Evolutionary conservation across 2,113 vertebrate species (phyloP), one percentile per base, ranked within the genome.

Genomic region (Brienomyrus longianalis): DNA sequence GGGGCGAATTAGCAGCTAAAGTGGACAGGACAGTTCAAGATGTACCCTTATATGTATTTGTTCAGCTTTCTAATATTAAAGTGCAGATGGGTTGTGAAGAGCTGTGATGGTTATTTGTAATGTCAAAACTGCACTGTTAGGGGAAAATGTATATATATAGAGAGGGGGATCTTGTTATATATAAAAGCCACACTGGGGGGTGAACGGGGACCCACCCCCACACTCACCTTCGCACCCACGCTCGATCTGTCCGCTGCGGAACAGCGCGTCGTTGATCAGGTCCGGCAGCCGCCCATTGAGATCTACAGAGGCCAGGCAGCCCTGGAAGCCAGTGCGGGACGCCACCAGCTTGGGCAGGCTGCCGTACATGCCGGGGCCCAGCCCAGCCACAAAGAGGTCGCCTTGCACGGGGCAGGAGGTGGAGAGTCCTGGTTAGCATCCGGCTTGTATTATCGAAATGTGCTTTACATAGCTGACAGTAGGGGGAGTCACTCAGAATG

Each of bases 261-360:
- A 98, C 87, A 99, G 94, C 3, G 98, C 98, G 0, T 99, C 98
- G 0, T 96, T 98, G 95, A 99, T 99, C 87, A 99, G 97, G 94
- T 99, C 98, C 21, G 98, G 98, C 92, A 99, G 96, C 13, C 97
- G 97, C 1, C 98, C 98, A 1, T 99, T 99, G 88, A 99, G 96
- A 93, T 99, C 98, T 59, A 99, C 97, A 0, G 98, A 99, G 0
- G 98, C 98, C 93, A 99, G 92, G 80, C 98, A 99, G 83, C 98
- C 98, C 93, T 99, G 98, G 93, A 99, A 99, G 17, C 98, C 98
- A 91, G 99, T 98, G 3, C 98, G 96, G 19, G 98, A 99, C 31
- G 98, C 98, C 93, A 99, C 98, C 0, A 99, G 96, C 93, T 99
- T 99, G 0, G 98, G 98, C n/a, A 99, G 97, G 92, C 97, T 99